Base-by-base conservation (phyloP, 2,888 invertebrate genomes). In the Listrodromus nycthemerus region DNA sequence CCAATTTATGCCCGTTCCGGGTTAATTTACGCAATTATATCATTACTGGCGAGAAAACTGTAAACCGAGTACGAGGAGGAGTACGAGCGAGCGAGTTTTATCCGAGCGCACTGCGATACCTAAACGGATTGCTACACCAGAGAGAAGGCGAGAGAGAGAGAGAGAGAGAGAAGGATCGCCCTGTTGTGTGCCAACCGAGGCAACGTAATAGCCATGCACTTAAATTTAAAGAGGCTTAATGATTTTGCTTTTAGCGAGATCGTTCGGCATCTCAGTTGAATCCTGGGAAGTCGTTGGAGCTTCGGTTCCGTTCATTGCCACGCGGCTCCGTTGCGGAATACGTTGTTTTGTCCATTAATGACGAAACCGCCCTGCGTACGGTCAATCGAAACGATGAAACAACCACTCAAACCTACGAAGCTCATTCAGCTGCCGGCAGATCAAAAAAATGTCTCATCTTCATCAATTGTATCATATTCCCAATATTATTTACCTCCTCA, bases 21-120 rank as follows among this genome's bases (percentile, higher is more conserved):
- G 92, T 92, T 92, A 92, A 92, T 92, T 92, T 90, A 89, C 91
- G 91, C 92, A 92, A 92, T 92, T 92, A 92, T 90, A 91, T 92
- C 91, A 92, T 92, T 92, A 92, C 89, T 87, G 85, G 83, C 80
- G 86, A 78, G 81, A 85, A 83, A 86, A 83, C 86, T 79, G 85
- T 82, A 78, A 86, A 88, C 87, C 45, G n/a, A 76, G 71, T 55
- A 80, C 63, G 45, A 48, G 63, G 21, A 37, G 4, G 65, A 73
- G n/a, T 52, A 55, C 45, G 16, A 33, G 33, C 21, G 21, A 41
- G 45, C 21, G 84, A 30, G 71, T 73, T 70, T 52, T 50, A 74
- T 52, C 61, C 63, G 19, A 5, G 63, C 30, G 21, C 37, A 58
- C 55, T 41, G 41, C 27, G 30, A 16, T 13, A 71, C 45, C 65